Conservation (phyloP, 2,797 vertebrate species). For the Platalea minor region DNA sequence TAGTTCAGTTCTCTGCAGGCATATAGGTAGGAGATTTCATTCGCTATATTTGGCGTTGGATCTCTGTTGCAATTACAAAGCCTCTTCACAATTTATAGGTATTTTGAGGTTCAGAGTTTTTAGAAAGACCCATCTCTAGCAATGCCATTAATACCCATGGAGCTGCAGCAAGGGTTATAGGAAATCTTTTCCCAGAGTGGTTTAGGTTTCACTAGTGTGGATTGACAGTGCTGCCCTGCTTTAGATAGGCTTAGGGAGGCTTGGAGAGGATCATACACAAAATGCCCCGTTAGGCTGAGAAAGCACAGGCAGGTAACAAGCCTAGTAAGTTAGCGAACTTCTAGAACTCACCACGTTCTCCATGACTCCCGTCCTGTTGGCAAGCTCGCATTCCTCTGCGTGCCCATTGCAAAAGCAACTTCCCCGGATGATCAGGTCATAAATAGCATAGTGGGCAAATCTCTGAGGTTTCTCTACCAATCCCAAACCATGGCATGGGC, state of each 20-base stretch:
- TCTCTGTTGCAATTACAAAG: neutral
- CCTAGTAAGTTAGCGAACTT: neutral
- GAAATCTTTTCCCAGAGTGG: neutral
- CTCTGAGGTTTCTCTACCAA: constrained; percentile 64
- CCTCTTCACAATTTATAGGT: neutral
- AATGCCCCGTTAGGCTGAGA: neutral
- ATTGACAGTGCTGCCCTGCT: neutral
- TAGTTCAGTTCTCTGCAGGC: neutral
- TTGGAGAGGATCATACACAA: neutral
- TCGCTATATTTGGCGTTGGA: neutral
- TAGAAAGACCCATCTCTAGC: neutral
- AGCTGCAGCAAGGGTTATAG: neutral
- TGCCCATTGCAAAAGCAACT: constrained; percentile 91
- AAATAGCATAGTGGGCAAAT: constrained; percentile 83
- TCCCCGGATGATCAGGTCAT: constrained; percentile 83
- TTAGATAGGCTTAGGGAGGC: neutral
- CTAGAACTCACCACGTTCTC: constrained; percentile 64
- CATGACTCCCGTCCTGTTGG: neutral
- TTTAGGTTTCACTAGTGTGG: neutral
- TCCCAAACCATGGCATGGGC: constrained; percentile 58
- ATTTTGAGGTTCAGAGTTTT: neutral
- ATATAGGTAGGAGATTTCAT: neutral
- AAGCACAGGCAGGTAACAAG: neutral
- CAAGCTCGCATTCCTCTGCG: constrained; percentile 80
- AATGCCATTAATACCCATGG: neutral